These are phyloP conservation scores for Philypnodon macrostomus DNA, from an alignment of 2,797 vertebrate species.

Conservation along the genomic window DNA sequence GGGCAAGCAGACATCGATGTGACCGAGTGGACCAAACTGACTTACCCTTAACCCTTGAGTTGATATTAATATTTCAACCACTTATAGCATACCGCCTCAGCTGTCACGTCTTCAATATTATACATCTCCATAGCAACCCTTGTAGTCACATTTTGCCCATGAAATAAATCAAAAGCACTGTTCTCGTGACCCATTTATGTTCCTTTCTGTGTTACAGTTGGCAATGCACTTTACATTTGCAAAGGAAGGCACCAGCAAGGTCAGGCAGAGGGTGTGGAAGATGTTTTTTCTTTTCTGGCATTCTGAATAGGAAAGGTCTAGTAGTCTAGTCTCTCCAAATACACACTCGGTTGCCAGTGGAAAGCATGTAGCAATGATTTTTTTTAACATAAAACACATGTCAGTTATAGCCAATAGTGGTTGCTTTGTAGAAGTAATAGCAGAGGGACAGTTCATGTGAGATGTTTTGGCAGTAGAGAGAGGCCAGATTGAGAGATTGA, in stretches of 20 bases:
- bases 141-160: slow-evolving; percentile 4
- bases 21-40: not conserved
- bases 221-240: not conserved
- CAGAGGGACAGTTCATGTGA: no score
- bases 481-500: no score
- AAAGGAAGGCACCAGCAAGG: slow-evolving; percentile 31
- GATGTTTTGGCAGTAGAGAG: no score
- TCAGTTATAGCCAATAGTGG: not conserved
- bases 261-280: slow-evolving; percentile 46
- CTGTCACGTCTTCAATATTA: slow-evolving; percentile 51
- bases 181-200: slow-evolving; percentile 4
- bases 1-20: slow-evolving; percentile 29
- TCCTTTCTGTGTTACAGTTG: not conserved
- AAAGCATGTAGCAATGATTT: not conserved
- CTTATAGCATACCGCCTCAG: slow-evolving; percentile 66
- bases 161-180: not conserved
- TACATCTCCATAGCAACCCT: slow-evolving; percentile 10
- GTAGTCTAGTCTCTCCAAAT: not conserved
- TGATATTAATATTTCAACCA: slow-evolving; percentile 75
- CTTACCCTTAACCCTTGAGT: slow-evolving; percentile 46
- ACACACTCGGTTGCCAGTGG: slow-evolving; percentile 1
- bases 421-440: not conserved
- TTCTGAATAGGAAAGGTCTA: slow-evolving; percentile 1
- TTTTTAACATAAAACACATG: not conserved
- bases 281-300: slow-evolving; percentile 23